Evolutionary conservation across 1,140 invertebrate species (phyloP), one percentile per base, ranked within the genome.

Genomic region (Liolophura sinensis): DNA sequence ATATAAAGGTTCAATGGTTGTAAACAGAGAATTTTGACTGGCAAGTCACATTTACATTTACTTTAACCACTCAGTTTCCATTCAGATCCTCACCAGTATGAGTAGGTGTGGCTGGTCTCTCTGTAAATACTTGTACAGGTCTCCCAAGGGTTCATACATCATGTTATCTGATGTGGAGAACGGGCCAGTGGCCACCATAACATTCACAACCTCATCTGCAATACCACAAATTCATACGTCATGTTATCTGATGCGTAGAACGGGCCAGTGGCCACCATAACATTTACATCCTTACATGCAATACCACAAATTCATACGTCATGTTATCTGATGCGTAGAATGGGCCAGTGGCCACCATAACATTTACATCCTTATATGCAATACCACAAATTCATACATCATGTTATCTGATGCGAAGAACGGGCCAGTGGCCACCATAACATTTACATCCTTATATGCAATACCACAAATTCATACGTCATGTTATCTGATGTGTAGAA

Each of bases 131-230:
- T 88, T 84, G 22, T 95, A 83, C 1, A 96, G 84, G 76, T 95
- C 92, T 69, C 89, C 88, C 15, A 96, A 83, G 0, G 94, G 93
- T 73, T 95, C 91, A 82, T 92, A 96, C 1, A 87, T 79, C 60
- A 94, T 78, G 77, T 91, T 91, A 61, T 93, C 91, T 11, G 88
- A 87, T 1, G 90, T 87, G 0, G 93, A 92, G 73, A 91, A 96
- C 0, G 94, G 94, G 12, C 94, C 95, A 27, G 90, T 88, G 15
- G 91, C 93, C 15, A 94, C 84, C 15, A 94, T 85, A 40, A 96
- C 85, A 74, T 89, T 89, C 18, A 95, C 65, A 51, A 86, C 84
- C 6, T 59, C 27, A 14, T 46, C 46, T 20, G n/a, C n/a, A 48
- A 61, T 69, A 89, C 88, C 14, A 96, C 83, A 0, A 93, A 93